Percentiles rank a stretch among this genome's conserved stretches.
Evolutionary conservation across 2,888 invertebrate species (phyloP).

Genomic region (Ptychoptera contaminata): DNA sequence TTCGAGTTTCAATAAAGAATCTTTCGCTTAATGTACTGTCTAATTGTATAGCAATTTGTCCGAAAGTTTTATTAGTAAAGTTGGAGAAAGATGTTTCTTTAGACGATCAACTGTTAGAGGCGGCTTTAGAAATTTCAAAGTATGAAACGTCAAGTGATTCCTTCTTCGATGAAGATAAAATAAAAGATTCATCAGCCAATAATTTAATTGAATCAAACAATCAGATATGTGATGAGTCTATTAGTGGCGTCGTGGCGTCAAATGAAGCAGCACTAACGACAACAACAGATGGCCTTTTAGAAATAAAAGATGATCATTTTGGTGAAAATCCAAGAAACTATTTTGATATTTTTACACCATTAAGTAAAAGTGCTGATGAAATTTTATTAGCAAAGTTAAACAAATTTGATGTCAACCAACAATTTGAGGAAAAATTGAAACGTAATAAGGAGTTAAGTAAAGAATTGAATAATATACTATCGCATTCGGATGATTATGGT

Average conservation of each 20-base stretch:
- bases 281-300: constrained; percentile 21
- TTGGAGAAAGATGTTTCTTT: constrained; percentile 37
- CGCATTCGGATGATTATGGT: not conserved
- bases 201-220: constrained; percentile 5
- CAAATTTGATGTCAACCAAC: not conserved
- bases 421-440: not conserved
- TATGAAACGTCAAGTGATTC: not conserved
- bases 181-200: not conserved
- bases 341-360: constrained; percentile 12
- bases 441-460: not conserved
- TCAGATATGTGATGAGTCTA: constrained; percentile 7
- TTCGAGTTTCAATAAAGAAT: constrained; percentile 82
- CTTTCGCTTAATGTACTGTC: constrained; percentile 69
- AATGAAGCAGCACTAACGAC: not conserved
- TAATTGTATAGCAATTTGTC: constrained; percentile 55
- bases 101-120: constrained; percentile 8
- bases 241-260: not conserved
- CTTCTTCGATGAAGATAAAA: constrained; percentile 5
- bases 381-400: constrained; percentile 12
- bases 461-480: not conserved
- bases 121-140: constrained; percentile 7
- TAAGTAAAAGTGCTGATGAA: constrained; percentile 25
- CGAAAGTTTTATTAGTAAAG: constrained; percentile 51
- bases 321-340: constrained; percentile 29
- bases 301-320: constrained; percentile 48